A percentile compares a stretch with the other conserved stretches of the same genome.
phyloP scores from a whole-genome alignment of 2,113 vertebrate species.

The Sceloporus tristichus region DNA sequence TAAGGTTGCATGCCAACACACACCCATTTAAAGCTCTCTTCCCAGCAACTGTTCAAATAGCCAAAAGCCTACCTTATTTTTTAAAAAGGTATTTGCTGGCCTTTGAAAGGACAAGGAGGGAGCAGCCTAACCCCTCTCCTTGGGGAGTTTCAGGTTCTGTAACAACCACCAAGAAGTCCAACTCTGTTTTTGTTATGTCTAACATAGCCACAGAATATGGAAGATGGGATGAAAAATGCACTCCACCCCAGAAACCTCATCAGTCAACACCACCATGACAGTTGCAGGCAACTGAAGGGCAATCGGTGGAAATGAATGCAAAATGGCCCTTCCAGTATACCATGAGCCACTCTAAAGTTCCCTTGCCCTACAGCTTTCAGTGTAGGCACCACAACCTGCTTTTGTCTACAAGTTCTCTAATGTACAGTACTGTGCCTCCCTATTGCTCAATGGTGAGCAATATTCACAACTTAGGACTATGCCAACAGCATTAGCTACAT shows the following conservation, averaged over 20 bases:
- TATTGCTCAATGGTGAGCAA: background rate
- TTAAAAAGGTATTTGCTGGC: too few relatives aligned
- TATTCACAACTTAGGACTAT: too few relatives aligned
- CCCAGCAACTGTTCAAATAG: too few relatives aligned
- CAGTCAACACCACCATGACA: background rate
- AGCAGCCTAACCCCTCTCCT: too few relatives aligned
- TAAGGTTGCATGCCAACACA: too few relatives aligned
- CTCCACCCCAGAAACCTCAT: background rate
- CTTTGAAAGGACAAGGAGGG: too few relatives aligned
- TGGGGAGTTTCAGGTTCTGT: too few relatives aligned
- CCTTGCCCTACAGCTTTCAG: background rate
- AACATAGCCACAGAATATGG: background rate
- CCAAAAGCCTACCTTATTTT: too few relatives aligned
- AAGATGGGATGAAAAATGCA: background rate
- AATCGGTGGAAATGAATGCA: background rate
- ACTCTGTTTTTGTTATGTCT: background rate
- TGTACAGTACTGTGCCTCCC: background rate
- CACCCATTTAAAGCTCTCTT: too few relatives aligned
- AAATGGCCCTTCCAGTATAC: background rate
- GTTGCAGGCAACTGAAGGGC: background rate
- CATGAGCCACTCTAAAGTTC: background rate
- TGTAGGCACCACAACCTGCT: background rate
- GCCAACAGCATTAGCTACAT: too few relatives aligned
- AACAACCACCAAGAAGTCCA: too few relatives aligned
- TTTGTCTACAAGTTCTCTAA: background rate